Percentiles rank a stretch among this genome's conserved stretches.
These are phyloP conservation scores for Eupithecia subumbrata DNA, from an alignment of 2,888 invertebrate species.

Conservation along the genomic window DNA sequence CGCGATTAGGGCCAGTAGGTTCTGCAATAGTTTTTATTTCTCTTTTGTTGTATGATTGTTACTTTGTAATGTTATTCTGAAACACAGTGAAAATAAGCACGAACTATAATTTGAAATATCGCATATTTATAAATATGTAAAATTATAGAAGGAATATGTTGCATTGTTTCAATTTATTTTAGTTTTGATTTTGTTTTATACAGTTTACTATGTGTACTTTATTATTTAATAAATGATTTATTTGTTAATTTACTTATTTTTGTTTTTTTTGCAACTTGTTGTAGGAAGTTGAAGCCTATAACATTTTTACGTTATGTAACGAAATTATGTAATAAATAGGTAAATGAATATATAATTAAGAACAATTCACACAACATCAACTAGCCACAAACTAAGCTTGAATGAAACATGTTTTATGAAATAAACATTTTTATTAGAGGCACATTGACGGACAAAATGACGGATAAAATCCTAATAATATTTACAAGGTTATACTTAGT, in stretches of 20 bases:
- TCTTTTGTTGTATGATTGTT: constrained; percentile 47
- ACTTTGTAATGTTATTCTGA: constrained; percentile 38
- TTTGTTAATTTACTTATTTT: constrained; percentile 62
- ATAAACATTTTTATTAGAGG: constrained; percentile 78
- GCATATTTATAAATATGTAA: constrained; percentile 16
- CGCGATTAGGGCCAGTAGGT: constrained; percentile 20
- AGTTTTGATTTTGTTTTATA: constrained; percentile 57
- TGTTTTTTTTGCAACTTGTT: constrained; percentile 43
- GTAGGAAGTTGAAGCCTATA: not conserved
- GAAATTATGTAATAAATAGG: no score
- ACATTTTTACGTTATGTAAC: no score
- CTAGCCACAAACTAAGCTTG: no score
- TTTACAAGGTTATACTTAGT: constrained; percentile 61
- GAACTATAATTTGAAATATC: constrained; percentile 22
- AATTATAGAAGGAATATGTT: constrained; percentile 20
- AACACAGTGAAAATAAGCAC: constrained; percentile 16
- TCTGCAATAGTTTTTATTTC: constrained; percentile 43
- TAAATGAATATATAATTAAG: no score
- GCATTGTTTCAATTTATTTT: constrained; percentile 36
- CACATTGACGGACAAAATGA: constrained; percentile 74
- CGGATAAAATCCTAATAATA: constrained; percentile 57
- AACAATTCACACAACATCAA: no score
- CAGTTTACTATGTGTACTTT: constrained; percentile 65
- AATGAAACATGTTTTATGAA: constrained; percentile 51
- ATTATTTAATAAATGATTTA: constrained; percentile 60